Base-by-base conservation (phyloP, 2,113 vertebrate species). In the Spilogale gracilis region DNA sequence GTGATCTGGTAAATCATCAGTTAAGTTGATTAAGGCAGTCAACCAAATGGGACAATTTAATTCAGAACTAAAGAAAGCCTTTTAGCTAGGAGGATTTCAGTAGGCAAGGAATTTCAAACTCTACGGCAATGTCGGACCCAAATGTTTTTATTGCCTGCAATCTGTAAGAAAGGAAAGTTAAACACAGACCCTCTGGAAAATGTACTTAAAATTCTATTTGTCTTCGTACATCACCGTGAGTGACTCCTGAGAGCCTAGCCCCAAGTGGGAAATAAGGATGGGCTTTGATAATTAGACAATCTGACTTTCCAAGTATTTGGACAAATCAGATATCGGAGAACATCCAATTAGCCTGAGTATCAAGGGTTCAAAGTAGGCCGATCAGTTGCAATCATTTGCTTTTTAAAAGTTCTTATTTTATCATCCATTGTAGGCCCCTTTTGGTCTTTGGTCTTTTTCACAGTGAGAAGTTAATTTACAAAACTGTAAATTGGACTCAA, bases 51-150 rank as follows among this genome's bases (percentile, higher is more conserved):
- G 85, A 54, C 89, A 91, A 86, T 93, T 89, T 94, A 93, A 97
- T 89, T 82, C 17, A 92, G 76, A 87, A 54, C 61, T 76, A 79
- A 95, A 78, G 87, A 89, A 82, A 89, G 79, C 43, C 92, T 94
- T 94, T 93, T 81, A 95, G 83, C 86, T 95, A 90, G 89, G 83
- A 90, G 89, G 83, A 82, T 96, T 97, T 96, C 61, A 81, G 50
- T 63, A 96, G 76, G 79, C 81, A 45, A 96, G 93, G 73, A 96
- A 96, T 97, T 93, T 84, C 73, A 96, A 95, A 93, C 38, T 63
- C 78, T 61, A 81, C 2, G 74, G 83, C 73, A 52, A 14, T 21
- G 23, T 81, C 83, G 74, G 54, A 25, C 25, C 18, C 69, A 84
- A 88, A 74, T 21, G 74, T 58, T 79, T 97, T 91, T 89, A 91